Base-by-base conservation (phyloP, 1,140 invertebrate genomes). In the Pseudobourletiella spinata region DNA sequence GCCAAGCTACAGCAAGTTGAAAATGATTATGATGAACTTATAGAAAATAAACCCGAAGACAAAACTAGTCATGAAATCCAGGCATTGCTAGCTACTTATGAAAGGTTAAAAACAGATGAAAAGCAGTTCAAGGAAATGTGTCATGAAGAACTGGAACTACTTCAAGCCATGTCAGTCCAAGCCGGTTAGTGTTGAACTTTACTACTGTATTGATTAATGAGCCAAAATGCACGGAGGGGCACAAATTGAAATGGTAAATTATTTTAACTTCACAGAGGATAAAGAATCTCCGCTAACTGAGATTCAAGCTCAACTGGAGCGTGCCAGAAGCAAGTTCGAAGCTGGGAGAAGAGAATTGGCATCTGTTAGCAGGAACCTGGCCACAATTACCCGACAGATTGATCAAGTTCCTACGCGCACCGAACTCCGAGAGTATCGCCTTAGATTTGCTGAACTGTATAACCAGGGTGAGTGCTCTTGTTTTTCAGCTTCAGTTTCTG, bases 401-500 rank as follows among this genome's bases (percentile, higher is more conserved):
- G 95, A 98, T 74, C 89, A 93, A 71, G 84, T 95, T 56, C 95
- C 95, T 0, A 87, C 89, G 29, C 80, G 91, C 67, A 88, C 88
- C 1, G 95, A 98, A 76, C 77, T 98, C 20, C 83, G 88, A 48
- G 95, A 98, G 73, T 98, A 98, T 77, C 93, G 98, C 73, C 82
- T 88, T 70, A 79, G 95, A 69, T 98, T 98, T 76, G 81, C 97
- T 66, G 95, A 98, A 78, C 80, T 98, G 1, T 95, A 96, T 74
- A 95, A 93, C 79, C 93, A 95, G 85, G 88, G 90, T 92, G 74
- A 51, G 59, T 32, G 22, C n/a, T n/a, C n/a, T n/a, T n/a, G n/a
- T 11, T 42, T 68, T 48, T 59, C 29, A 29, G 32, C 35, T 42
- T 14, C 35, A 42, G n/a, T n/a, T 14, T n/a, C 11, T 52, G 11